Evolutionary conservation across 2,888 invertebrate genomes (phyloP).

Genomic region (Halocaridina rubra): DNA sequence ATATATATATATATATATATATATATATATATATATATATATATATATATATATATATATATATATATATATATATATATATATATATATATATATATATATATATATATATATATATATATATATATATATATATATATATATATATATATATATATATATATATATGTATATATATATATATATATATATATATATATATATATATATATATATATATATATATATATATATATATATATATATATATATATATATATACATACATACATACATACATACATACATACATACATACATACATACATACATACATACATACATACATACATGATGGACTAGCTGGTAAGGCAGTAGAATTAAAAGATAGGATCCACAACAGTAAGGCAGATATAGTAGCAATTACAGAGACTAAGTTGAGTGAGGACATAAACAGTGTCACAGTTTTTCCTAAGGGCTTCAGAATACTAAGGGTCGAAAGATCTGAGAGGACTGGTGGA

Average conservation of each 20-base stretch:
- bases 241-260: background rate
- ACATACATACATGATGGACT: no score
- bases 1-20: constrained; percentile 8
- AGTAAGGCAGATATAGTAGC: no score
- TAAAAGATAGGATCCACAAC: no score
- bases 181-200: background rate
- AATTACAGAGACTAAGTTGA: no score
- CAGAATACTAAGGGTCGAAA: no score
- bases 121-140: constrained; percentile 12
- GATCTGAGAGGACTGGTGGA: no score
- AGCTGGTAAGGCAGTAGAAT: no score
- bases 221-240: background rate
- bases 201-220: background rate
- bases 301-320: no score
- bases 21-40: background rate
- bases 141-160: constrained; percentile 26
- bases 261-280: background rate
- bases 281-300: no score
- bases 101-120: constrained; percentile 16
- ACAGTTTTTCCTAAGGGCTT: no score
- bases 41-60: background rate
- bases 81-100: constrained; percentile 2
- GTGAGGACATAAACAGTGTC: no score
- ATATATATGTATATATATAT: background rate
- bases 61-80: constrained; percentile 6